A percentile compares a stretch with the other conserved stretches of the same genome.
phyloP scores from a whole-genome alignment of 2,113 vertebrate species.

The Noctilio leporinus region DNA sequence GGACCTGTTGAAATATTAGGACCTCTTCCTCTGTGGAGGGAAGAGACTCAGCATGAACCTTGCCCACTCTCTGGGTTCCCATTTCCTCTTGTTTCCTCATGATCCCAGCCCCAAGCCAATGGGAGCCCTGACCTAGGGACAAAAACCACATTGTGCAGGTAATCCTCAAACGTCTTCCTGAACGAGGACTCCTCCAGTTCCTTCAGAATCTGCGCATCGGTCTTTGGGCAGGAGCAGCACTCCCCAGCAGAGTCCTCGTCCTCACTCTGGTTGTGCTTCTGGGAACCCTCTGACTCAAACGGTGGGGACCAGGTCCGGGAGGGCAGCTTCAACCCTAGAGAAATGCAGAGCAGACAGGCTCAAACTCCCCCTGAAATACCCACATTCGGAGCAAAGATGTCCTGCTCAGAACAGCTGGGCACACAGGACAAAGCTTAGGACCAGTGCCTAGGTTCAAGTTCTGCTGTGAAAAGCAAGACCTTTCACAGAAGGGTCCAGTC shows the following conservation, averaged over 20 bases:
- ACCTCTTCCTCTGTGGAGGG: neutral
- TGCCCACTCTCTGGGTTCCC: too few species aligned
- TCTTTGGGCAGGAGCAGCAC: conserved; percentile 95
- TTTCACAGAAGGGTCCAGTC: neutral
- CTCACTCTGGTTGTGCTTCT: conserved; percentile 89
- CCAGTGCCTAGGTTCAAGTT: neutral
- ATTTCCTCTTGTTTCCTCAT: accelerated
- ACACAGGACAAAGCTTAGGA: neutral
- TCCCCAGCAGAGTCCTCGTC: conserved; percentile 76
- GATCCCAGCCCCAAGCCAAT: neutral
- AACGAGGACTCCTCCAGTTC: conserved; percentile 94
- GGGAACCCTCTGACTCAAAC: conserved; percentile 83
- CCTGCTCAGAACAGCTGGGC: neutral
- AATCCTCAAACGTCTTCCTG: conserved; percentile 95
- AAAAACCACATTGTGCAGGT: conserved; percentile 96
- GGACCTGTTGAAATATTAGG: neutral
- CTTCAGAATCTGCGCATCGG: conserved; percentile 91
- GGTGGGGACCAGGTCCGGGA: conserved; percentile 89
- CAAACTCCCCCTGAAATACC: neutral
- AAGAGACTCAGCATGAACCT: neutral
- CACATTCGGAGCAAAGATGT: neutral
- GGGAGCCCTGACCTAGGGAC: conserved; percentile 84
- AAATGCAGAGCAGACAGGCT: neutral
- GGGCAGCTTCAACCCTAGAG: conserved; percentile 91
- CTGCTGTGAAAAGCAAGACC: neutral